These are phyloP conservation scores for Sthenelais limicola DNA, from an alignment of 2,888 invertebrate genomes.

Conservation along the genomic window DNA sequence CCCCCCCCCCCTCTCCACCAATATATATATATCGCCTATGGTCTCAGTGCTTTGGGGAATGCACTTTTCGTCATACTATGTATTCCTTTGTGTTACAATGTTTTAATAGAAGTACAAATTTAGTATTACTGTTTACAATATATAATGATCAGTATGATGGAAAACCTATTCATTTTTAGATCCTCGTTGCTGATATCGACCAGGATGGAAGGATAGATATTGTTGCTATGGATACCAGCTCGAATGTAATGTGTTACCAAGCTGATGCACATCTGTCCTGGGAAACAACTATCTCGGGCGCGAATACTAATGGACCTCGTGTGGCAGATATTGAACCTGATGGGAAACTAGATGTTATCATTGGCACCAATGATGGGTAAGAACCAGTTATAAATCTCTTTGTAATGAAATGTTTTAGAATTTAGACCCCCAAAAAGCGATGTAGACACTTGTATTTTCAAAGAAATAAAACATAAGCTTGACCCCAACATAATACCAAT, in stretches of 20 bases:
- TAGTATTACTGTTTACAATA: no score
- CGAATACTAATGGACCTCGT: slow-evolving; percentile 59
- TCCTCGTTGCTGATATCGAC: slow-evolving; percentile 64
- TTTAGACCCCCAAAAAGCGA: neutral
- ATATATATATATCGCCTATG: no score
- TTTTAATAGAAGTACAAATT: no score
- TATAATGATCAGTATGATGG: no score
- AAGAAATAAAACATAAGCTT: no score
- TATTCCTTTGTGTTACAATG: no score
- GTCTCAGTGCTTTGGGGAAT: no score
- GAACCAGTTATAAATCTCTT: slow-evolving; percentile 33
- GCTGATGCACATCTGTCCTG: slow-evolving; percentile 57
- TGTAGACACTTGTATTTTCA: neutral
- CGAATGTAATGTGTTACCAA: slow-evolving; percentile 61
- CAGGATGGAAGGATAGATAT: slow-evolving; percentile 60
- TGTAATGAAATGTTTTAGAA: neutral
- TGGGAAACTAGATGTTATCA: slow-evolving; percentile 61
- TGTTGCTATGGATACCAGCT: slow-evolving; percentile 61
- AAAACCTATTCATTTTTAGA: slow-evolving; percentile 54
- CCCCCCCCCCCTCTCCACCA: no score
- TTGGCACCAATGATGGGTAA: slow-evolving; percentile 66
- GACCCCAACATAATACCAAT: no score
- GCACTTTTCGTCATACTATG: no score
- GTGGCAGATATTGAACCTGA: slow-evolving; percentile 61
- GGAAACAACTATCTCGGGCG: slow-evolving; percentile 60